Conservation (phyloP, 2,888 invertebrate genomes). For the Strigamia crassipes region DNA sequence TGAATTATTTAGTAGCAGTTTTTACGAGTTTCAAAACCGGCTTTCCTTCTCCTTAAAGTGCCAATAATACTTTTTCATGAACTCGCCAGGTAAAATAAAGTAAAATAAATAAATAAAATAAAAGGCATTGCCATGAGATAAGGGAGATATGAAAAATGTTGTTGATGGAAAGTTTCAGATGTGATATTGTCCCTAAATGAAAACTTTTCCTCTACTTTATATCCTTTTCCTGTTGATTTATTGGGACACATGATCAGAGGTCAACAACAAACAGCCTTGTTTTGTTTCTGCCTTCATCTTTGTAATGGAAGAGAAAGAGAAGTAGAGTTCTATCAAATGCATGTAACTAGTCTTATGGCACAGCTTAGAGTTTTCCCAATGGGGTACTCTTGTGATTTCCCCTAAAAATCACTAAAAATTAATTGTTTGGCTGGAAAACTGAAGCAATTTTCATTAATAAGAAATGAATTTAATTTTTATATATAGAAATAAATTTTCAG, state of each 20-base stretch:
- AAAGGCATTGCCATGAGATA: neutral
- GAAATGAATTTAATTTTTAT: too few species aligned
- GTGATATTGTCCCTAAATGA: neutral
- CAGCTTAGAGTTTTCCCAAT: too few species aligned
- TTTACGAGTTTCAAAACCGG: conserved; percentile 14
- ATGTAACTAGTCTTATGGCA: neutral
- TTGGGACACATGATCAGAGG: conserved; percentile 1
- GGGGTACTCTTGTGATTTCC: too few species aligned
- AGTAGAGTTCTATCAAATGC: neutral
- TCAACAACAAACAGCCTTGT: conserved; percentile 17
- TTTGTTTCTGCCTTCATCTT: conserved; percentile 12
- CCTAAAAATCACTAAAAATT: too few species aligned
- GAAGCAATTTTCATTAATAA: too few species aligned
- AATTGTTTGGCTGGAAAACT: too few species aligned
- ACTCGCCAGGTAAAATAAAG: conserved; percentile 1
- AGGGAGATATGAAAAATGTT: neutral
- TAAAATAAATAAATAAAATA: conserved; percentile 15
- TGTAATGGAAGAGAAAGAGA: conserved; percentile 5
- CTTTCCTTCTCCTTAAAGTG: neutral
- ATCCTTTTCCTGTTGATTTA: conserved; percentile 7
- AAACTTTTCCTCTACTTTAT: neutral
- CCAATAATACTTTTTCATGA: conserved; percentile 13
- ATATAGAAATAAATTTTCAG: too few species aligned
- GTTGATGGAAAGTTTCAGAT: neutral
- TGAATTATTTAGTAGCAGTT: conserved; percentile 18